Percentiles rank a stretch among this genome's conserved stretches.
Evolutionary conservation across 2,113 vertebrate species (phyloP).

Genomic region (Rhea pennata): DNA sequence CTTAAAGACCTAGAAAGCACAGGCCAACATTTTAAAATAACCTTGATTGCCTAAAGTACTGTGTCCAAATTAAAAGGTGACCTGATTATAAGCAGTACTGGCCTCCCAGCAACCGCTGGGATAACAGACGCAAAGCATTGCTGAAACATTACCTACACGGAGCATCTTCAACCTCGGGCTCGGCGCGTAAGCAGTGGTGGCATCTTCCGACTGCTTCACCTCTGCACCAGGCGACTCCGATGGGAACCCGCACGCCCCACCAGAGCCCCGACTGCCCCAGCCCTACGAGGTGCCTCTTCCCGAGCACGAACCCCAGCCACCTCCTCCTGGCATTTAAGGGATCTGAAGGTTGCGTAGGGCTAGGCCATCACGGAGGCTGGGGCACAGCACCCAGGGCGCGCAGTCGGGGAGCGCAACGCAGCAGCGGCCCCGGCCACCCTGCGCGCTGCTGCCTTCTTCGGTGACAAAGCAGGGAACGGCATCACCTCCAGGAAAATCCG

Average conservation of each 20-base stretch:
- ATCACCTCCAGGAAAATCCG: not conserved
- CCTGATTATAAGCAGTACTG: not conserved
- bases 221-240: not conserved
- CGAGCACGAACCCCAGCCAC: not conserved
- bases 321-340: not conserved
- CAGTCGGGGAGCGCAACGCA: too few species aligned
- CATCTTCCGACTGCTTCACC: fast-evolving
- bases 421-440: too few species aligned
- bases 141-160: not conserved
- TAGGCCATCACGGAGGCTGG: not conserved
- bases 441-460: too few species aligned
- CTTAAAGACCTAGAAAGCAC: not conserved
- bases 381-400: too few species aligned
- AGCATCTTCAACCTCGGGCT: not conserved
- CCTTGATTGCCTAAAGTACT: not conserved
- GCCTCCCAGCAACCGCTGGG: not conserved
- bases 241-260: not conserved
- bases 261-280: not conserved
- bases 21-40: not conserved
- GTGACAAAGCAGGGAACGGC: not conserved
- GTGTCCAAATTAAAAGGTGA: not conserved
- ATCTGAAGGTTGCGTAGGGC: not conserved
- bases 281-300: not conserved
- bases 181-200: not conserved
- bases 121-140: not conserved